phyloP scores from a whole-genome alignment of 2,797 vertebrate species.

The Octomys mimax region DNA sequence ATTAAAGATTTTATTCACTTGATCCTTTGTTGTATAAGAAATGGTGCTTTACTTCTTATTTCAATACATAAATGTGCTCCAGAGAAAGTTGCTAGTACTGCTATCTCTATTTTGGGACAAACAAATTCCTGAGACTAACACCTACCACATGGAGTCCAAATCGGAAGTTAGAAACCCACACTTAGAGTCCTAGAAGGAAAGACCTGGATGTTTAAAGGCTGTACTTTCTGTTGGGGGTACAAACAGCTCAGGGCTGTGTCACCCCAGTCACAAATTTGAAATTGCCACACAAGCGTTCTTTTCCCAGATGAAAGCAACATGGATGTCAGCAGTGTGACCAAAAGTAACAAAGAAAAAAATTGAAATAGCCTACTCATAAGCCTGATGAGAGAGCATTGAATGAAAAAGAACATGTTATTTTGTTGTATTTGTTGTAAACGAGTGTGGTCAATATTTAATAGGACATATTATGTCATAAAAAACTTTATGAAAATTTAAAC shows the following conservation, averaged over 20 bases:
- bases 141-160: background rate
- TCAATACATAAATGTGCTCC: constrained; percentile 11
- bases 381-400: background rate
- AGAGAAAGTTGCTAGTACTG: background rate
- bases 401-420: background rate
- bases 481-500: constrained; percentile 41
- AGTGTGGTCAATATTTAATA: background rate
- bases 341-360: constrained; percentile 61
- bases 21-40: constrained; percentile 13
- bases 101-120: background rate
- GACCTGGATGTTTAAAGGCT: background rate
- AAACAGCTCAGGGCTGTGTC: constrained; percentile 64
- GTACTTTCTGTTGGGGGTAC: constrained; percentile 61
- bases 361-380: background rate
- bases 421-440: background rate
- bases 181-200: constrained; percentile 7
- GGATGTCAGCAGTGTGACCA: constrained; percentile 68
- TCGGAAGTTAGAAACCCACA: constrained; percentile 77
- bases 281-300: constrained; percentile 72
- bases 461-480: background rate
- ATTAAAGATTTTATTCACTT: constrained; percentile 61
- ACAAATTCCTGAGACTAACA: background rate
- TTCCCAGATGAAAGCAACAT: constrained; percentile 77
- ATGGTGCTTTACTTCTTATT: constrained; percentile 29
- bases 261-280: constrained; percentile 77